Evolutionary conservation across 23 tunicate genomes (phyloP), one percentile per base, ranked within the genome.

Genomic region (Trididemnum miniatum): DNA sequence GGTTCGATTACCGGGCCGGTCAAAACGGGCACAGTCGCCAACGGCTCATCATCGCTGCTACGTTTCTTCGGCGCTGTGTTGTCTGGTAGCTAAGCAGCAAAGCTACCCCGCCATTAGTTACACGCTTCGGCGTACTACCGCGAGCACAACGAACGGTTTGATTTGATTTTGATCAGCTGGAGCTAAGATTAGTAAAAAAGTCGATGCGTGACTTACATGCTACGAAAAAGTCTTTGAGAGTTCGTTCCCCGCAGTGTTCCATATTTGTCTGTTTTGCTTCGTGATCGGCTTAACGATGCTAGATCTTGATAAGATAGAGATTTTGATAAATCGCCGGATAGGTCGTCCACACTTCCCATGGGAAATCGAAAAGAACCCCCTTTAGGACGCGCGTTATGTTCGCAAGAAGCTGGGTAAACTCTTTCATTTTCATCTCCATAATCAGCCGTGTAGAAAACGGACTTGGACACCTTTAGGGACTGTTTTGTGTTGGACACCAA

Each of bases 191-290:
- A n/a, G n/a, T n/a, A n/a, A n/a, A n/a, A n/a, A n/a, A n/a, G n/a
- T n/a, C n/a, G n/a, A n/a, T n/a, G n/a, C n/a, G n/a, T n/a, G n/a
- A 67, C 75, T 67, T 22, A 67, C 75, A 67, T 67, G 18, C 38
- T 31, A 4, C 75, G 18, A 12, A 5, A 12, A 3, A 67, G 37
- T 22, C 25, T 31, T n/a, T 67, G 75, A 2, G 75, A 67, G 7
- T 38, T 67, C 7, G 75, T 31, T 12, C 75, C n/a, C 25, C 75
- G 31, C 38, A 67, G 20, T 12, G 75, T 67, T 32, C 26, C 75
- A 22, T 67, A 67, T 67, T 67, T 67, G 12, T 67, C 75, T 32
- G 20, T 24, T 67, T 32, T 31, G 7, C 25, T 31, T 31, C 20
- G 12, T 31, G 20, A 30, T 67, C 32, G 31, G 20, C 38, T 30